phyloP scores from a whole-genome alignment of 2,113 vertebrate genomes.

The Tachuris rubrigastra region DNA sequence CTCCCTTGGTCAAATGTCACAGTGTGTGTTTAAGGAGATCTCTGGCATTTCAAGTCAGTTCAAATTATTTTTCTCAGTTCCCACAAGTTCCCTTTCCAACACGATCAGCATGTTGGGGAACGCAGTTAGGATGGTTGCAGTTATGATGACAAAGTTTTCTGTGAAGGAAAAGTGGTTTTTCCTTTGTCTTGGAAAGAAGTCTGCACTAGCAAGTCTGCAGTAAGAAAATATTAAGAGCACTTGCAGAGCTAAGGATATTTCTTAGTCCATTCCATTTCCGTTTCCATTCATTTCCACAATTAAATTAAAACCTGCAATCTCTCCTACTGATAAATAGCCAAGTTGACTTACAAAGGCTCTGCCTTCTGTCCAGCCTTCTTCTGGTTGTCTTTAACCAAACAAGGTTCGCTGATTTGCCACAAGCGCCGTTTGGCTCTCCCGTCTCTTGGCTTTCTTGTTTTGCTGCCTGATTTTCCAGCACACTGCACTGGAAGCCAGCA shows the following conservation, averaged over 20 bases:
- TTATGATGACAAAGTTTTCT: background rate
- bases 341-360: slow-evolving; percentile 8
- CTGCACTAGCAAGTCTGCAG: slow-evolving; percentile 43
- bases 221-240: background rate
- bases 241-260: background rate
- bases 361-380: background rate
- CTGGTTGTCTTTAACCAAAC: slow-evolving; percentile 71
- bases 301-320: slow-evolving; percentile 24
- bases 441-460: slow-evolving; percentile 85
- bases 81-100: slow-evolving; percentile 55
- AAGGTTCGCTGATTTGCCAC: slow-evolving; percentile 86
- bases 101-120: slow-evolving; percentile 22
- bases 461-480: slow-evolving; percentile 89
- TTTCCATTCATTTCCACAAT: background rate
- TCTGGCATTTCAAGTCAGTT: background rate
- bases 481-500: slow-evolving; percentile 84
- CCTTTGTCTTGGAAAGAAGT: slow-evolving; percentile 24
- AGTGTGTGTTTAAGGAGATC: background rate
- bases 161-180: background rate
- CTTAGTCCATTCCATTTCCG: background rate
- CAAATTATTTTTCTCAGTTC: background rate
- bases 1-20: slow-evolving; percentile 17
- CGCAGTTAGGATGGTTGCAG: background rate
- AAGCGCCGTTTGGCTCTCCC: slow-evolving; percentile 92
- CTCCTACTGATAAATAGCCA: slow-evolving; percentile 30